phyloP scores from a whole-genome alignment of 2,113 vertebrate species.

The Rhipidura dahli region DNA sequence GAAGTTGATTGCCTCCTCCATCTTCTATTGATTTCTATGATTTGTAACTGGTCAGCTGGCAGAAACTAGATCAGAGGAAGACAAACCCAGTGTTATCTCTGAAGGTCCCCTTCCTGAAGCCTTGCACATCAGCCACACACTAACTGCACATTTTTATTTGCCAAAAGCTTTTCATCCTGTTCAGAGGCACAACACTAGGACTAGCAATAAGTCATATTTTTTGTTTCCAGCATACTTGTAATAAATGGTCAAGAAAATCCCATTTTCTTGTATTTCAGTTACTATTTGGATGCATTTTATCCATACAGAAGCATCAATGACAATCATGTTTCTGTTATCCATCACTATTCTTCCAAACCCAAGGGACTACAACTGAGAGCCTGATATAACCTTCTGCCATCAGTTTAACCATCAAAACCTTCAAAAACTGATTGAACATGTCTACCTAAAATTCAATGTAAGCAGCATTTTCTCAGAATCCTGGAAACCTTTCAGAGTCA shows the following conservation, averaged over 20 bases:
- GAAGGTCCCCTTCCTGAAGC: neutral
- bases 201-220: neutral
- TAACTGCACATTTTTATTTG: neutral
- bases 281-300: neutral
- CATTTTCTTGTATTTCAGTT: neutral
- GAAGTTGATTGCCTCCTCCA: neutral
- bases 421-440: neutral
- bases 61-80: neutral
- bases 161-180: neutral
- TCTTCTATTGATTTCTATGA: rapidly evolving
- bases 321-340: neutral
- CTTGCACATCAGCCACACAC: rapidly evolving
- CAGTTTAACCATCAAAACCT: neutral
- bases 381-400: neutral
- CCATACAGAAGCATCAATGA: neutral
- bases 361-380: neutral
- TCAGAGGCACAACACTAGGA: neutral
- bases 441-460: neutral
- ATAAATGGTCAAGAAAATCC: neutral
- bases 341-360: neutral
- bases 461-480: neutral
- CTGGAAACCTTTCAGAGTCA: neutral
- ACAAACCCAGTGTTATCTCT: neutral
- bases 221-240: neutral
- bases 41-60: neutral